A percentile compares a stretch with the other conserved stretches of the same genome.
These are phyloP conservation scores for Flexamia atlantica DNA, from an alignment of 2,888 invertebrate species.

Conservation along the genomic window DNA sequence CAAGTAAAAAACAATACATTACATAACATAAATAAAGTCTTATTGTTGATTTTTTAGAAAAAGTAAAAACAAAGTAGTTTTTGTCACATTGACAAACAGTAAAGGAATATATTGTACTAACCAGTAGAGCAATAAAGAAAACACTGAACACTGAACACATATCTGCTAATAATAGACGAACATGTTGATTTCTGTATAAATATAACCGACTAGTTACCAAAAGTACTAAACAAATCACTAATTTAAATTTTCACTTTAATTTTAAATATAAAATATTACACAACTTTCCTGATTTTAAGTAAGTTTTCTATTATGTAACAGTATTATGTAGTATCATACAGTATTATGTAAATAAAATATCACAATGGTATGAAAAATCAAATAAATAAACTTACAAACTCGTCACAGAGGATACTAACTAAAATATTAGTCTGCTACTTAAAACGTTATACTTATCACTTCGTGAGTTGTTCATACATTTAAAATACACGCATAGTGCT, in stretches of 20 bases:
- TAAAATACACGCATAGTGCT: conserved; percentile 8
- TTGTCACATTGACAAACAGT: neutral
- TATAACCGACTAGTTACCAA: too few relatives aligned
- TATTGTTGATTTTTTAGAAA: neutral
- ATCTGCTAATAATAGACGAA: too few relatives aligned
- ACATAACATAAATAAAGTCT: conserved; percentile 28
- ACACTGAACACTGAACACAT: neutral
- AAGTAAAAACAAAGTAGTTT: neutral
- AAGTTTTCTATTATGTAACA: too few relatives aligned
- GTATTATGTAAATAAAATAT: neutral
- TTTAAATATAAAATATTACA: too few relatives aligned
- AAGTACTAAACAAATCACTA: too few relatives aligned
- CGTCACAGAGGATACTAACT: neutral
- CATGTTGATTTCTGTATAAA: too few relatives aligned
- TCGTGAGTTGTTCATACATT: neutral
- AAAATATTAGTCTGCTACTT: neutral
- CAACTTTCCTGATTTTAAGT: too few relatives aligned
- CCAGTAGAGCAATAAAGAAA: neutral
- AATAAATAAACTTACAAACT: neutral
- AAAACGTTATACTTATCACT: neutral
- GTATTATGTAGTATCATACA: too few relatives aligned
- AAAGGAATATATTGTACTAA: neutral
- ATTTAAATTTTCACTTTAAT: too few relatives aligned
- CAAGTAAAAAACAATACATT: neutral
- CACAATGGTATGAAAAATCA: neutral